phyloP scores from a whole-genome alignment of 1,140 invertebrate species.

The Drosophila kohkoa region DNA sequence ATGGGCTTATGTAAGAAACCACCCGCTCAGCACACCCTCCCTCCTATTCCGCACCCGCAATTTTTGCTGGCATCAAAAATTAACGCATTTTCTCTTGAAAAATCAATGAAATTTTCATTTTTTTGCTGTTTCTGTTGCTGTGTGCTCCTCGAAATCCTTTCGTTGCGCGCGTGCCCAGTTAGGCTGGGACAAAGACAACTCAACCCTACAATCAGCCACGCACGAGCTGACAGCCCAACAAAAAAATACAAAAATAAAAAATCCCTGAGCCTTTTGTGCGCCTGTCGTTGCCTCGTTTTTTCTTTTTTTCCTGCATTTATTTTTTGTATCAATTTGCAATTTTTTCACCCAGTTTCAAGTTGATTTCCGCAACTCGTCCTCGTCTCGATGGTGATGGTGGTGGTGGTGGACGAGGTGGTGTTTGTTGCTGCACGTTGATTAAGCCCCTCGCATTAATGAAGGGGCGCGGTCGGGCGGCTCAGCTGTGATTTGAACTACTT shows the following conservation, averaged over 20 bases:
- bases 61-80: slow-evolving; percentile 31
- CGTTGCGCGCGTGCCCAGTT: slow-evolving; percentile 66
- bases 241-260: not conserved
- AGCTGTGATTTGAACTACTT: slow-evolving; percentile 68
- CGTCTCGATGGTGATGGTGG: slow-evolving; percentile 57
- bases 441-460: slow-evolving; percentile 63
- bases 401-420: slow-evolving; percentile 33
- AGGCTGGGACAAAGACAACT: slow-evolving; percentile 30
- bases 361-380: slow-evolving; percentile 59
- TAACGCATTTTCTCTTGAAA: slow-evolving; percentile 48
- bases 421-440: slow-evolving; percentile 48
- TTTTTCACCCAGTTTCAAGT: slow-evolving; percentile 77
- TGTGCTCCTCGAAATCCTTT: slow-evolving; percentile 62
- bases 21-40: slow-evolving; percentile 34
- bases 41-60: slow-evolving; percentile 43
- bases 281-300: slow-evolving; percentile 63
- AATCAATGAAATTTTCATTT: slow-evolving; percentile 56
- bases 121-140: slow-evolving; percentile 3
- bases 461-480: slow-evolving; percentile 52
- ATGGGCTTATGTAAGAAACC: slow-evolving; percentile 37
- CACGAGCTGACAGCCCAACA: slow-evolving; percentile 50
- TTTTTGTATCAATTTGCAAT: slow-evolving; percentile 81
- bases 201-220: slow-evolving; percentile 73
- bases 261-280: slow-evolving; percentile 56
- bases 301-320: slow-evolving; percentile 12